Evolutionary conservation across 2,113 vertebrate genomes (phyloP), one percentile per base, ranked within the genome.

Genomic region (Alexandromys fortis): DNA sequence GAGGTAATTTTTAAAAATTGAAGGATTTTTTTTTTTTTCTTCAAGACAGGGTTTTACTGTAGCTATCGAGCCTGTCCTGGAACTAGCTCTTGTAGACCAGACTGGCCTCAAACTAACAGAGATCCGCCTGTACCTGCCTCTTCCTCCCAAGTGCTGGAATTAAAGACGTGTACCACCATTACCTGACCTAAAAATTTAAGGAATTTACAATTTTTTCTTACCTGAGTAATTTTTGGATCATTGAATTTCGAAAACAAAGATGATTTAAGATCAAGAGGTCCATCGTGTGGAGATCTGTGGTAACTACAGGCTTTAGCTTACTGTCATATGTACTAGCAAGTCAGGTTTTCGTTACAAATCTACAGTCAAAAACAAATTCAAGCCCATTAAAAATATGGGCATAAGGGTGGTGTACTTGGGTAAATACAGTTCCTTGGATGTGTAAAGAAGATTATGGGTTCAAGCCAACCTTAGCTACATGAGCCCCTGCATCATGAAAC

Each of bases 281-380:
- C 98, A 98, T 87, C 98, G 98, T 97, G 97, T 98, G 98, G 98
- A 96, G 42, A 83, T 0, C 4, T 2, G n/a, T 88, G 67, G 94
- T 16, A 83, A 98, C 21, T 94, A 91, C 96, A 97, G 45, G 58
- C 75, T 19, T 86, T 83, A 75, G 24, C 61, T 42, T 76, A 26
- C 52, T 49, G 33, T 24, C 30, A 8, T 16, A n/a, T 1, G 10
- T 8, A 13, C 7, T 63, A 24, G 11, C 82, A 68, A 30, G n/a
- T 49, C 8, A n/a, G 19, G 38, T 94, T 94, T 90, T 73, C 83
- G 33, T 33, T 81, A 4, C 42, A 4, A 49, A n/a, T 4, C 13
- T 22, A 21, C 28, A 45, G 52, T 47, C 58, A 86, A 17, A 0
- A 94, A 55, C 55, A 89, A 90, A 63, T 47, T 78, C 72, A 86